phyloP scores from a whole-genome alignment of 1,140 invertebrate species.

The Aleiodes sp. region DNA sequence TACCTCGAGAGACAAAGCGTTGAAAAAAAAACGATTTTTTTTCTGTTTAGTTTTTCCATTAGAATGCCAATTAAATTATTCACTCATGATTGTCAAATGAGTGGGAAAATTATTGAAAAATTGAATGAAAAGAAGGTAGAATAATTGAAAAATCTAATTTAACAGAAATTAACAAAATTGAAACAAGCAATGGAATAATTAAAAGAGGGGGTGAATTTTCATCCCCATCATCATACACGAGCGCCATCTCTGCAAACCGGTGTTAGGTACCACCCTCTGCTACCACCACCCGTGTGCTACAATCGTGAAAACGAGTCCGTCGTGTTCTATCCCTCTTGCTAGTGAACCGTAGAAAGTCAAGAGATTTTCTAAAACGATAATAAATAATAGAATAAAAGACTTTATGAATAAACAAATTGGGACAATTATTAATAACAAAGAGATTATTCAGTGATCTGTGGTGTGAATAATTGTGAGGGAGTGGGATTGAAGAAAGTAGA shows the following conservation, averaged over 20 bases:
- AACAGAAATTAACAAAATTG: too few relatives aligned
- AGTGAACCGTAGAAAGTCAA: neutral
- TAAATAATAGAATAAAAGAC: neutral
- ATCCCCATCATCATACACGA: neutral
- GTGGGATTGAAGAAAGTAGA: too few relatives aligned
- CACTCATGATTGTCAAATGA: too few relatives aligned
- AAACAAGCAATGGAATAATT: neutral
- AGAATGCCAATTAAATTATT: too few relatives aligned
- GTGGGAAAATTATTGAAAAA: too few relatives aligned
- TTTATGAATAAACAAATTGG: neutral
- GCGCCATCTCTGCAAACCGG: conserved; percentile 3
- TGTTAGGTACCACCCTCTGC: neutral
- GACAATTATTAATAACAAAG: neutral
- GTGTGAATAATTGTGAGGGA: neutral
- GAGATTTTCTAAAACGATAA: neutral
- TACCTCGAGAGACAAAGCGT: too few relatives aligned
- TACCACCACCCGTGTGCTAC: conserved; percentile 6
- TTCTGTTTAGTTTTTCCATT: too few relatives aligned
- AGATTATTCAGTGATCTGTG: neutral
- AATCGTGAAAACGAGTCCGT: conserved; percentile 8
- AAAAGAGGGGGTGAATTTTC: conserved; percentile 1
- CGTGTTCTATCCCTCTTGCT: neutral
- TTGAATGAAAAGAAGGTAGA: too few relatives aligned
- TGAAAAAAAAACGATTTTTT: too few relatives aligned
- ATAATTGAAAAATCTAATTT: too few relatives aligned